A percentile compares a stretch with the other conserved stretches of the same genome.
Evolutionary conservation across 2,888 invertebrate genomes (phyloP).

Genomic region (Rhyacophila evoluta): DNA sequence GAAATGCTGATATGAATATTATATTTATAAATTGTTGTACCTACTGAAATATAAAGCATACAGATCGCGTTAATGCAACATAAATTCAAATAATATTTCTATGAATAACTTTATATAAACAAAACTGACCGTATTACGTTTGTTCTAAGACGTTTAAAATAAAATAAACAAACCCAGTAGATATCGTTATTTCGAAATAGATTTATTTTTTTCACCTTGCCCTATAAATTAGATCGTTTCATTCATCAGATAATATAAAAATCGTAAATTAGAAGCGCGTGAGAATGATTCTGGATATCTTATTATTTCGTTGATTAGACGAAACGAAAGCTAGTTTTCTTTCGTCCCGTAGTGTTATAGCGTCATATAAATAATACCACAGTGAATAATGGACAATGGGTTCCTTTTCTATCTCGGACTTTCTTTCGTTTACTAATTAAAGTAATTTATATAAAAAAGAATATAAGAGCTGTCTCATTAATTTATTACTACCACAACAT

Average conservation of each 20-base stretch:
- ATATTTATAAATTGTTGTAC: too few relatives aligned
- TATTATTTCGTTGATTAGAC: not conserved
- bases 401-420: not conserved
- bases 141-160: too few relatives aligned
- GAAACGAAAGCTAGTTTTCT: not conserved
- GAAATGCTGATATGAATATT: too few relatives aligned
- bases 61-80: too few relatives aligned
- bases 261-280: not conserved
- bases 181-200: too few relatives aligned
- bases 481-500: not conserved
- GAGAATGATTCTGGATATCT: not conserved
- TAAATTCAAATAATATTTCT: too few relatives aligned
- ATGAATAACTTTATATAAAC: too few relatives aligned
- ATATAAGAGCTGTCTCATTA: constrained; percentile 12
- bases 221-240: not conserved
- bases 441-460: constrained; percentile 10
- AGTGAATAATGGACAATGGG: not conserved
- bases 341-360: not conserved
- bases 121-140: too few relatives aligned
- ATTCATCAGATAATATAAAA: not conserved
- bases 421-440: constrained; percentile 22
- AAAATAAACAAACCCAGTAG: too few relatives aligned
- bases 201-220: not conserved
- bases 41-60: too few relatives aligned
- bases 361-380: constrained; percentile 6